A percentile compares a stretch with the other conserved stretches of the same genome.
Evolutionary conservation across 2,113 vertebrate genomes (phyloP).

Genomic region (Ariopsis seemanni): DNA sequence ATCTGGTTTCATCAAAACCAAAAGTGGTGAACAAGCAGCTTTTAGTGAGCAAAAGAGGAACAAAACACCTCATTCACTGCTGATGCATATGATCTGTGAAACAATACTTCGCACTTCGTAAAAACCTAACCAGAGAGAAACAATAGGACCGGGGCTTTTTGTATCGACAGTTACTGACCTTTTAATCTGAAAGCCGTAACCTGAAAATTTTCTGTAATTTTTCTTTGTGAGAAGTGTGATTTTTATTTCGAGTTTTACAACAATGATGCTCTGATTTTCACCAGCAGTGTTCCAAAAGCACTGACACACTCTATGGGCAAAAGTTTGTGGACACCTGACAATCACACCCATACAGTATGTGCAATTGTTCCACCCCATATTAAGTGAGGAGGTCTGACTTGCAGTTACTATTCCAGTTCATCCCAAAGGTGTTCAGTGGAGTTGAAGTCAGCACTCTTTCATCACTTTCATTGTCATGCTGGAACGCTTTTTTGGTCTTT

Average conservation of each 20-base stretch:
- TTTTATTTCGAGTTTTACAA: neutral
- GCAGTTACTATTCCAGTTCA: neutral
- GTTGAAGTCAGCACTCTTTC: neutral
- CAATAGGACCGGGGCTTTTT: neutral
- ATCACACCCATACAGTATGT: neutral
- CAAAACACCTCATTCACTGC: neutral
- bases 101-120: slow-evolving; percentile 47
- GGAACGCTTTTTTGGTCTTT: too few relatives aligned
- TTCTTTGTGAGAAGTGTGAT: neutral
- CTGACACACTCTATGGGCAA: neutral
- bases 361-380: neutral
- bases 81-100: neutral
- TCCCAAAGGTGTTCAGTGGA: neutral
- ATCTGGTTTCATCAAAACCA: slow-evolving; percentile 33
- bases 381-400: neutral
- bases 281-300: neutral
- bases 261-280: neutral
- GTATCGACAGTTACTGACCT: neutral
- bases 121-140: neutral
- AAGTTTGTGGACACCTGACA: neutral
- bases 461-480: neutral
- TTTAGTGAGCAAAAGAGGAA: slow-evolving; percentile 34
- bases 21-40: slow-evolving; percentile 4
- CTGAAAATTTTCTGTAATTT: neutral
- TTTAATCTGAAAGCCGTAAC: neutral